Percentiles rank a stretch among this genome's conserved stretches.
Conservation (phyloP, 2,797 vertebrate species). For the Aulostomus chinensis region DNA sequence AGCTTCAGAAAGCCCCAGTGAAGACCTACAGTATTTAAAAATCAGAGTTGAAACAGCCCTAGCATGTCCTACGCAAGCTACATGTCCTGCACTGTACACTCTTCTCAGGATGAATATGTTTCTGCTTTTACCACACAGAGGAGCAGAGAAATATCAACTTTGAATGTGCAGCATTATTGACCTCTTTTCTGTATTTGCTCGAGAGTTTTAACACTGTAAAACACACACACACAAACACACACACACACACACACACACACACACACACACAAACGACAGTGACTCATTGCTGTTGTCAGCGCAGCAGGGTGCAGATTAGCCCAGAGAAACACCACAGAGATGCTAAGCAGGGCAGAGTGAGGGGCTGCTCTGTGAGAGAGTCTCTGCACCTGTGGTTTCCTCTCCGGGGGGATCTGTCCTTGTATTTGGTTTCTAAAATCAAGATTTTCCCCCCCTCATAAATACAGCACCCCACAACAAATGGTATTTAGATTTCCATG, state of each 20-base stretch:
- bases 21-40: too few relatives aligned
- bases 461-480: too few relatives aligned
- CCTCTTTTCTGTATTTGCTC: slow-evolving; percentile 12
- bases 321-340: slow-evolving; percentile 36
- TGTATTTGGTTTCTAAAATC: slow-evolving; percentile 8
- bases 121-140: neutral
- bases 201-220: too few relatives aligned
- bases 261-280: slow-evolving; percentile 12
- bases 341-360: neutral
- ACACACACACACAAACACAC: slow-evolving; percentile 19
- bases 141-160: neutral
- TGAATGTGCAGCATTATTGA: neutral
- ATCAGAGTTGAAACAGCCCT: too few relatives aligned
- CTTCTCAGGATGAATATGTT: too few relatives aligned
- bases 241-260: slow-evolving; percentile 3
- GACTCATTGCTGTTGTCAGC: slow-evolving; percentile 44
- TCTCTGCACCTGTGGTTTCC: slow-evolving; percentile 16
- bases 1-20: too few relatives aligned
- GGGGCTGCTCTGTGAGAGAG: slow-evolving; percentile 13
- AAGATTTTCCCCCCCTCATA: too few relatives aligned
- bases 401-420: neutral
- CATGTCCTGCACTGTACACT: too few relatives aligned
- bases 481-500: too few relatives aligned
- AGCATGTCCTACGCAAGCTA: too few relatives aligned
- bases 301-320: slow-evolving; percentile 40